Conservation (phyloP, 2,888 invertebrate species). For the Rhamnusium bicolor region DNA sequence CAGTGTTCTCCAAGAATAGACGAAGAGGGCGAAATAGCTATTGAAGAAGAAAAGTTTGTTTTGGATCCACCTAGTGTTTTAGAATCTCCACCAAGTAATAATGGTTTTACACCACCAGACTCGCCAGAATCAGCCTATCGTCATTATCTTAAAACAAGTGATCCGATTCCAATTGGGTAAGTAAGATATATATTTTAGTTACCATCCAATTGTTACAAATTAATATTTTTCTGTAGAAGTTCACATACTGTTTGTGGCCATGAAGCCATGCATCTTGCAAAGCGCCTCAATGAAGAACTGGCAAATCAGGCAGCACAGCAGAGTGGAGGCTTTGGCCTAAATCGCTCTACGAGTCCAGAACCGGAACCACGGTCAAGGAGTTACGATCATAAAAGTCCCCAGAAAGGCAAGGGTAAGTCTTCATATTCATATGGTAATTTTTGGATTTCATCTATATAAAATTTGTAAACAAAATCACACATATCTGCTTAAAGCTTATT, state of each 20-base stretch:
- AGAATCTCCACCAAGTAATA: constrained; percentile 48
- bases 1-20: constrained; percentile 78
- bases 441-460: constrained; percentile 46
- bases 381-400: constrained; percentile 76
- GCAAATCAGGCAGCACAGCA: constrained; percentile 67
- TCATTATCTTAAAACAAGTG: constrained; percentile 76
- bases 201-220: neutral
- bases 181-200: constrained; percentile 44
- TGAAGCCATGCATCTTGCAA: constrained; percentile 84
- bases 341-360: constrained; percentile 72
- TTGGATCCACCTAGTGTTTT: constrained; percentile 50
- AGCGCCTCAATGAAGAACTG: constrained; percentile 79
- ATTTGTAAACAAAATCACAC: constrained; percentile 40
- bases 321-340: constrained; percentile 60
- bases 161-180: constrained; percentile 85
- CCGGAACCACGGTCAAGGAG: constrained; percentile 78
- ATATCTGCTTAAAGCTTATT: constrained; percentile 37
- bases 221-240: constrained; percentile 66
- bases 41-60: constrained; percentile 60
- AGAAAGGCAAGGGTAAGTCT: constrained; percentile 72
- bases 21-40: constrained; percentile 77
- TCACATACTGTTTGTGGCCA: constrained; percentile 87
- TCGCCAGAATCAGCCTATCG: constrained; percentile 58
- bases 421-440: constrained; percentile 23
- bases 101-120: constrained; percentile 49